phyloP scores from a whole-genome alignment of 2,797 vertebrate genomes.

The Notolepis coatsorum region DNA sequence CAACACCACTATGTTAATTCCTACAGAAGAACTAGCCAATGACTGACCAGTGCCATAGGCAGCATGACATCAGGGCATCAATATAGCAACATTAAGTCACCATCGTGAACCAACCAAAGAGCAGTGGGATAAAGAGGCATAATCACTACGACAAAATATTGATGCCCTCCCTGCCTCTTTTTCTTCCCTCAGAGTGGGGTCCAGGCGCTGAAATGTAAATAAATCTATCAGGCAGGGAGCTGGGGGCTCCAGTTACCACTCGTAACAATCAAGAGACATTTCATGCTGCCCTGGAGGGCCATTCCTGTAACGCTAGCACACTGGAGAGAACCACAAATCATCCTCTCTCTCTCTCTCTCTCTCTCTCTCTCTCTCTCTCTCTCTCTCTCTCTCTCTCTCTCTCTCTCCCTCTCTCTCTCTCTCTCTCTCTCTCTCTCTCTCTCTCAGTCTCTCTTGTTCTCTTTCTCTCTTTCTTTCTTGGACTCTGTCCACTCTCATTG shows the following conservation, averaged over 20 bases:
- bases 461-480: neutral
- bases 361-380: constrained; percentile 27
- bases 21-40: neutral
- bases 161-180: constrained; percentile 56
- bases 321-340: constrained; percentile 83
- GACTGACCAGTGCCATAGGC: constrained; percentile 11
- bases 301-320: constrained; percentile 82
- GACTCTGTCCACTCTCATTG: neutral
- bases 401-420: neutral
- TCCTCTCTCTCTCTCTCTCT: constrained; percentile 45
- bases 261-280: constrained; percentile 83
- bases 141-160: constrained; percentile 76
- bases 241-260: constrained; percentile 80
- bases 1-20: neutral
- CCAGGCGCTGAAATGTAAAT: constrained; percentile 84
- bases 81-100: constrained; percentile 55
- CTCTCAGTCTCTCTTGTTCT: constrained; percentile 51
- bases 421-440: constrained; percentile 66
- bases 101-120: constrained; percentile 54
- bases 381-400: constrained; percentile 16
- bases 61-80: constrained; percentile 24
- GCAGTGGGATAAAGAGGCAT: constrained; percentile 24
- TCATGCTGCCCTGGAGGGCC: constrained; percentile 84
- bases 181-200: constrained; percentile 60
- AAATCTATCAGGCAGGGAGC: constrained; percentile 80